A percentile compares a stretch with the other conserved stretches of the same genome.
These are phyloP conservation scores for Graphium colonna DNA, from an alignment of 2,888 invertebrate species.

Conservation along the genomic window DNA sequence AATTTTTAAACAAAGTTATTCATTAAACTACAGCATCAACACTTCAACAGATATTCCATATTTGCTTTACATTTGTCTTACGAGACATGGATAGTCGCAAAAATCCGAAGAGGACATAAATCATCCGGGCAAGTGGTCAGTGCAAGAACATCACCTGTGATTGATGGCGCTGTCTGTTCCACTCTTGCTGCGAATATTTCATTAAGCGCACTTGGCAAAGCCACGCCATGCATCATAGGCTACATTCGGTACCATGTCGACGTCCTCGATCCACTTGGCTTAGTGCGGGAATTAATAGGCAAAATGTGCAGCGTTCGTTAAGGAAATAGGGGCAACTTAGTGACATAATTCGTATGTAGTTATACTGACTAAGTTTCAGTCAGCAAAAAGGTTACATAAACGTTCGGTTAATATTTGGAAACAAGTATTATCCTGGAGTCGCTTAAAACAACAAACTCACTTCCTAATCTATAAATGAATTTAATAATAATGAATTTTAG, in stretches of 20 bases:
- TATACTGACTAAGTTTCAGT: neutral
- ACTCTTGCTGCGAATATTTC: conserved; percentile 70
- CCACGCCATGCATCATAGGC: conserved; percentile 71
- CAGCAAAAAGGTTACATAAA: no score
- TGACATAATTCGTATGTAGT: no score
- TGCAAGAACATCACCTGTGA: conserved; percentile 60
- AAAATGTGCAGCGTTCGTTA: conserved; percentile 32
- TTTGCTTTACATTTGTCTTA: no score
- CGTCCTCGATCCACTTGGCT: conserved; percentile 67
- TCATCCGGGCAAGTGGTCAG: conserved; percentile 40
- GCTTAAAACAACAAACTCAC: no score
- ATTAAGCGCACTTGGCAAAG: conserved; percentile 65
- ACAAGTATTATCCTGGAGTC: no score
- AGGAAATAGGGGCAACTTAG: conserved; percentile 16
- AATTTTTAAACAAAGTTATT: no score
- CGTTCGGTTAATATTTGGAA: no score
- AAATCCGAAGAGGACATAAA: conserved; percentile 23
- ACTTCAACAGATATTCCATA: no score
- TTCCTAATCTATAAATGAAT: no score
- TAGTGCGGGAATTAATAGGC: conserved; percentile 69
- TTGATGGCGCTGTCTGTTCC: conserved; percentile 66
- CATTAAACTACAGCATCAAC: no score
- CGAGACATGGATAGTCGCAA: neutral
- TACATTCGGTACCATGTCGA: conserved; percentile 59
- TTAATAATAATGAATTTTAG: no score